Evolutionary conservation across 92 coral and sea anemone species (phyloP).

Genomic region (Epizoanthus fatuus): DNA sequence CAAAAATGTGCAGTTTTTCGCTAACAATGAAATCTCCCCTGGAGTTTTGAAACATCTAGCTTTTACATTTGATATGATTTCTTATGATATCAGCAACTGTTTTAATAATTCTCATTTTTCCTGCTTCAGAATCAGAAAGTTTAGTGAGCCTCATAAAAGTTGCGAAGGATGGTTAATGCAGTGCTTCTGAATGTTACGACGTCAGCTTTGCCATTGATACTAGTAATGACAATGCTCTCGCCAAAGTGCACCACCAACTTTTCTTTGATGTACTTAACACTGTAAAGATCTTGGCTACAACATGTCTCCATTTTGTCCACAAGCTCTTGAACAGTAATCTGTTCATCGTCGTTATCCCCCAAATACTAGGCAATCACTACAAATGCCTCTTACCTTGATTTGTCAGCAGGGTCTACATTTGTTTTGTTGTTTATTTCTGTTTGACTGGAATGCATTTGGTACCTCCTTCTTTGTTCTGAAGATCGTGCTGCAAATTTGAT

Average conservation of each 20-base stretch:
- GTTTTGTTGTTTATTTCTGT: no score
- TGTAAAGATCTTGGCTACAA: not conserved
- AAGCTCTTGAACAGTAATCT: not conserved
- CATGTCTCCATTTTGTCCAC: not conserved
- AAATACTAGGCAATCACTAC: not conserved
- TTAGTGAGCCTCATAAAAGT: not conserved
- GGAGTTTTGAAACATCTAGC: no score
- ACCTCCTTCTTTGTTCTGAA: not conserved
- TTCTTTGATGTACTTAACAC: not conserved
- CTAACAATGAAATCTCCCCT: no score
- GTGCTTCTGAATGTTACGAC: not conserved
- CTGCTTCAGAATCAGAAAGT: not conserved
- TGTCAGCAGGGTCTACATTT: not conserved
- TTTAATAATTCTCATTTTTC: not conserved
- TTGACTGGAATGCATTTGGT: no score
- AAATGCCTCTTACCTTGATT: not conserved
- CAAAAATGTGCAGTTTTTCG: no score
- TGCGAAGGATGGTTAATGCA: constrained; percentile 2
- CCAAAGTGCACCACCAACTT: constrained; percentile 19
- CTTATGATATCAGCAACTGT: not conserved
- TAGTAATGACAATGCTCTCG: not conserved
- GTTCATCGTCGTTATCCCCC: no score
- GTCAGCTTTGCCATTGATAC: not conserved
- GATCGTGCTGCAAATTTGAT: constrained; percentile 18
- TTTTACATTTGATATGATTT: not conserved